Base-by-base conservation (phyloP, 2,888 invertebrate genomes). In the Calameuta filiformis region DNA sequence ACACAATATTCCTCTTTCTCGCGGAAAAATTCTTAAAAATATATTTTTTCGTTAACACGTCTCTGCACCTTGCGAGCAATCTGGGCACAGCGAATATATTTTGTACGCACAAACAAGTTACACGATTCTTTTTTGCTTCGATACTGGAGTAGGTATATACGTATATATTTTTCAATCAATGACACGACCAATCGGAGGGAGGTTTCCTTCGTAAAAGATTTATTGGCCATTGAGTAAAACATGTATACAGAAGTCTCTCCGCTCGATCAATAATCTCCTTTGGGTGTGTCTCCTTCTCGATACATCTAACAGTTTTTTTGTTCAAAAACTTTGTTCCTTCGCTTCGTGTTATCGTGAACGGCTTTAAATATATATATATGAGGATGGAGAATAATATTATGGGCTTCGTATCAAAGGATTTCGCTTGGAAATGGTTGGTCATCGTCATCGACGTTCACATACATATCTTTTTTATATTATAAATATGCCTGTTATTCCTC, bases 171-270 rank as follows among this genome's bases (percentile, higher is more conserved):
- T 40, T 40, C 40, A 40, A 31, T 15, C 37, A 40, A 34, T 12
- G 35, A 73, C 15, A 75, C 4, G 11, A 40, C 3, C 68, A 35
- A 35, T 35, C 56, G 4, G 40, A 35, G 37, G 37, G 30, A 68
- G 30, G 31, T 73, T 73, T 73, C 75, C 33, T 77, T 74, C 69
- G 75, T 77, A 77, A 77, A 77, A 77, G 68, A 56, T 77, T 77
- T 77, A 77, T 77, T 77, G 68, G 40, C 68, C 69, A 74, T 40
- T 34, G 73, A 40, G 73, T 68, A 73, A 76, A 76, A 73, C 73
- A 56, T 40, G 12, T 34, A 34, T 30, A 73, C 31, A 34, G 31
- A 11, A 40, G 35, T 30, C 68, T 56, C 37, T 30, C 30, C 56
- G 9, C 31, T 30, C 34, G 40, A 34, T 34, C 71, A 35, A n/a